These are phyloP conservation scores for Hydrolagus affinis DNA, from an alignment of 2,113 vertebrate genomes.

Conservation along the genomic window DNA sequence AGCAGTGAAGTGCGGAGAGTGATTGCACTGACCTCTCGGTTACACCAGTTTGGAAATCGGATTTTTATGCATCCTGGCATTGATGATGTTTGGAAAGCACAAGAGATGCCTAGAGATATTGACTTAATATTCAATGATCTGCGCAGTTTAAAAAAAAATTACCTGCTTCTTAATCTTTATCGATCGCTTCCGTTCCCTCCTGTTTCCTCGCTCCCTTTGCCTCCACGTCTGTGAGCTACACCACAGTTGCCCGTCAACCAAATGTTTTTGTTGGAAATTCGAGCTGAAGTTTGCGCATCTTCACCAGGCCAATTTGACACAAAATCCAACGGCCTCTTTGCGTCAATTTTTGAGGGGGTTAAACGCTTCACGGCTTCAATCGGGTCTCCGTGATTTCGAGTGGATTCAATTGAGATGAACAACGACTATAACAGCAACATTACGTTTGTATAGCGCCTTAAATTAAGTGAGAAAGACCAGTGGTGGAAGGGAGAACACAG, in stretches of 20 bases:
- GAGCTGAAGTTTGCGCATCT: not conserved
- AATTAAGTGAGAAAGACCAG: too few relatives aligned
- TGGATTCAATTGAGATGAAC: too few relatives aligned
- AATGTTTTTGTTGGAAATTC: not conserved
- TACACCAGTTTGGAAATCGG: not conserved
- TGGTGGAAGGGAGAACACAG: too few relatives aligned
- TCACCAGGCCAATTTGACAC: not conserved
- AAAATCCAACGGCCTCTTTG: not conserved
- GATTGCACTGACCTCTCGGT: not conserved
- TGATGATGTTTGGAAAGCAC: not conserved
- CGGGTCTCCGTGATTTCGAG: too few relatives aligned
- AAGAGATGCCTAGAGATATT: slow-evolving; percentile 17
- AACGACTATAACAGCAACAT: too few relatives aligned
- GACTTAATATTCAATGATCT: slow-evolving; percentile 17
- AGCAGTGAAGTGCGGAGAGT: not conserved
- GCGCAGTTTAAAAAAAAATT: slow-evolving; percentile 8
- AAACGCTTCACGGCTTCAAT: not conserved
- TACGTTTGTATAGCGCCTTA: too few relatives aligned
- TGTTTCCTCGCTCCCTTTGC: not conserved
- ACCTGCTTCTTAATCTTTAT: slow-evolving; percentile 22
- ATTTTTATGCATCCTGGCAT: not conserved
- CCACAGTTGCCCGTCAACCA: too few relatives aligned
- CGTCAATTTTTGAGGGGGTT: not conserved
- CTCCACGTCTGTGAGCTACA: not conserved
- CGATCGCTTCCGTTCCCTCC: not conserved